Conservation (phyloP, 2,113 vertebrate species). For the Leucopternis melanops region DNA sequence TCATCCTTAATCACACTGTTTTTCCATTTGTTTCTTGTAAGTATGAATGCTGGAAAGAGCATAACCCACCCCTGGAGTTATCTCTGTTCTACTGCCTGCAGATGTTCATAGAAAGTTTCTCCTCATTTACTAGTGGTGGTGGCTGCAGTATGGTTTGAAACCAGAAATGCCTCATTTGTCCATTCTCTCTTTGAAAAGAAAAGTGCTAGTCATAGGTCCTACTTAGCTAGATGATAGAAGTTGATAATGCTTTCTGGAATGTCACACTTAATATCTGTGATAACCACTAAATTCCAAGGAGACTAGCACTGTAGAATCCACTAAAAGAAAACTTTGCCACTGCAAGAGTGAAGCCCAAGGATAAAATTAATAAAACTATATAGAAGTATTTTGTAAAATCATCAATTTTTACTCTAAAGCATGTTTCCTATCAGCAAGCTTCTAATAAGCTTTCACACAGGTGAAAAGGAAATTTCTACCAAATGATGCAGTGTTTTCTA, state of each 20-base stretch:
- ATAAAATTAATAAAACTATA: background rate
- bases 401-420: background rate
- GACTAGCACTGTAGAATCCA: background rate
- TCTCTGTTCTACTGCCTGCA: background rate
- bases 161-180: background rate
- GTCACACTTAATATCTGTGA: background rate
- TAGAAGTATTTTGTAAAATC: background rate
- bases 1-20: background rate
- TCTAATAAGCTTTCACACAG: background rate
- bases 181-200: background rate
- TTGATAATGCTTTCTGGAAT: constrained; percentile 10
- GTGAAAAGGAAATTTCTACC: background rate
- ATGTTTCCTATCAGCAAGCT: background rate
- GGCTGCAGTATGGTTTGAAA: background rate
- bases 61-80: background rate
- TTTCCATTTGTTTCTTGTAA: background rate
- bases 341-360: background rate
- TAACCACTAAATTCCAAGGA: background rate
- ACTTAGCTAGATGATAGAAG: background rate
- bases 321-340: background rate
- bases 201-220: background rate
- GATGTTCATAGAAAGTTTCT: background rate
- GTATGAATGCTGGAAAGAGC: background rate
- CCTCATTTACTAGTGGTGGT: background rate
- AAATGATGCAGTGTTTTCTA: background rate